These are phyloP conservation scores for Geotrypetes seraphini DNA, from an alignment of 2,797 vertebrate genomes.

Conservation along the genomic window DNA sequence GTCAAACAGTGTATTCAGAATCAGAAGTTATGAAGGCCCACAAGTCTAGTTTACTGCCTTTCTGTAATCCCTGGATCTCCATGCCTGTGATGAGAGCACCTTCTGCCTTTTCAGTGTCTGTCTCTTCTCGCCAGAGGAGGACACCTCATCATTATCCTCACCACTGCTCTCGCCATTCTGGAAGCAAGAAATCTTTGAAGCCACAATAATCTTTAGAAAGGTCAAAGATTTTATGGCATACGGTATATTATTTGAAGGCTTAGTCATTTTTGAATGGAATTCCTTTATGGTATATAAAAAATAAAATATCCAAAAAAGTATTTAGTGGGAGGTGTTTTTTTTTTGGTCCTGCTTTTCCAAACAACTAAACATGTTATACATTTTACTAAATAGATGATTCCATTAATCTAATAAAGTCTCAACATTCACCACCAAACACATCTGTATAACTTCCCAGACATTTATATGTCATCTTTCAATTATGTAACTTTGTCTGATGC, in stretches of 20 bases:
- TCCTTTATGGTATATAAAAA: not conserved
- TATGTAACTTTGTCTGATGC: no score
- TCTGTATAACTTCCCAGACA: no score
- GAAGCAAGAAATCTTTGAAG: not conserved
- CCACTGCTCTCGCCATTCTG: not conserved
- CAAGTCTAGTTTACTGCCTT: not conserved
- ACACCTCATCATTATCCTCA: not conserved
- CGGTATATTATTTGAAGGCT: not conserved
- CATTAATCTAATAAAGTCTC: no score
- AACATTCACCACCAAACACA: no score
- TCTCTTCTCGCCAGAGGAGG: not conserved
- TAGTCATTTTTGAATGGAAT: no score
- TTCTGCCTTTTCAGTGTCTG: not conserved
- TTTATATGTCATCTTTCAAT: no score
- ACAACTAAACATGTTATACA: no score
- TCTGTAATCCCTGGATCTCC: constrained; percentile 1
- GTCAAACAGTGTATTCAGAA: not conserved
- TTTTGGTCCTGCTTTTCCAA: not conserved
- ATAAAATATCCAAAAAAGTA: not conserved
- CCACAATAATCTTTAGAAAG: not conserved
- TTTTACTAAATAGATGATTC: no score
- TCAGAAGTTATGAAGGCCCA: not conserved
- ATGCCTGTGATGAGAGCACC: not conserved
- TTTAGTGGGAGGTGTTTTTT: no score
- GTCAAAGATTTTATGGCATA: not conserved